Evolutionary conservation across 2,888 invertebrate genomes (phyloP), one percentile per base, ranked within the genome.

Genomic region (Apodemia mormo): DNA sequence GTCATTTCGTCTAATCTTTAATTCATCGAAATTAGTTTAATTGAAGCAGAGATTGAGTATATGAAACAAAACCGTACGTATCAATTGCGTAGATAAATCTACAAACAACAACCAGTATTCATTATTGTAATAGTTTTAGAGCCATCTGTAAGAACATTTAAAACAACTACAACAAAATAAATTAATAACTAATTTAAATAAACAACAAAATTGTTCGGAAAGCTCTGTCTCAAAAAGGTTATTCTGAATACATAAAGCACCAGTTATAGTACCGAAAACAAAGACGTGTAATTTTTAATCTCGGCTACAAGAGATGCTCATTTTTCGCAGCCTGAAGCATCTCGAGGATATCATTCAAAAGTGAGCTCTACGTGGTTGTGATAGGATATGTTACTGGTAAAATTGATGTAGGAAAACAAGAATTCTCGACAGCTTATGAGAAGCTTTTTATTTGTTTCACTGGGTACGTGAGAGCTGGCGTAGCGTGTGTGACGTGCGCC

Each of bases 261-360:
- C 66, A 69, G 68, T 75, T 72, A 61, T 71, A 70, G 72, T 69
- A 65, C 52, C 65, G 49, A 52, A 73, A 83, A 88, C 87, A 87
- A 89, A 87, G 82, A 79, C 72, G 84, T 81, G 85, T 90, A 87
- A 89, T 90, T 90, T 92, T 92, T 90, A 91, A 91, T 91, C 90
- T 83, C 86, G 80, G 85, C 87, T 82, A 82, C 84, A 80, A 80
- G 88, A 85, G 87, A 86, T 88, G 90, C 85, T 92, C 90, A 90
- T 91, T 92, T 92, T 89, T 91, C 90, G 88, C 85, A 76, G 77
- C 73, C 70, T 70, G 70, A 58, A 58, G 81, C 83, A 78, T 78
- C 82, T 82, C 74, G 78, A 77, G 71, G 74, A 70, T 67, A 56
- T 72, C 76, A 73, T 12, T 58, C 71, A 4, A 83, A 79, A 81